phyloP scores from a whole-genome alignment of 2,888 invertebrate species.

The Selenia dentaria region DNA sequence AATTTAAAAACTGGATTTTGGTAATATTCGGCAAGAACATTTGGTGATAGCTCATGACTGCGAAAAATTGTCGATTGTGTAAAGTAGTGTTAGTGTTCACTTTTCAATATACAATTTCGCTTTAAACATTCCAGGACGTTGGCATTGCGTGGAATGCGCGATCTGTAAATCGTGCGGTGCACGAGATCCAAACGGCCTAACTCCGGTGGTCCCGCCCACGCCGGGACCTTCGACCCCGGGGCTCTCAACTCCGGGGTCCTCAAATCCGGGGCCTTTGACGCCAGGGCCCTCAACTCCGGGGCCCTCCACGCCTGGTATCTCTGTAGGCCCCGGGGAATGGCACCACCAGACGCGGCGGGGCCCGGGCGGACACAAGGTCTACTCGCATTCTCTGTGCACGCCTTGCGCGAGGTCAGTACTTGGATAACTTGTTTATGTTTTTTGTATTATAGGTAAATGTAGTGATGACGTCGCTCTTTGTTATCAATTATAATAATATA shows the following conservation, averaged over 20 bases:
- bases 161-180: slow-evolving; percentile 87
- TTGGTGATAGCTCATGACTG: too few species aligned
- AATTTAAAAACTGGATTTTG: too few species aligned
- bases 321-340: slow-evolving; percentile 51
- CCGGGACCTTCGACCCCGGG: slow-evolving; percentile 15
- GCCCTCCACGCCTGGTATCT: slow-evolving; percentile 12
- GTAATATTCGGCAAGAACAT: too few species aligned
- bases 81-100: too few species aligned
- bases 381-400: slow-evolving; percentile 87
- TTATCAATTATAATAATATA: not conserved
- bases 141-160: slow-evolving; percentile 94
- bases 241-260: slow-evolving; percentile 9
- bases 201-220: slow-evolving; percentile 11
- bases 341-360: slow-evolving; percentile 80
- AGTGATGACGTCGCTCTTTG: slow-evolving; percentile 10
- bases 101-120: too few species aligned
- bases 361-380: slow-evolving; percentile 77
- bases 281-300: slow-evolving; percentile 10
- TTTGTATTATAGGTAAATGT: not conserved
- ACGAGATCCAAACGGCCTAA: slow-evolving; percentile 69
- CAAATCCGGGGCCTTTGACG: slow-evolving; percentile 14
- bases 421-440: slow-evolving; percentile 3
- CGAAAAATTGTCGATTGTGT: too few species aligned
- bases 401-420: slow-evolving; percentile 87
- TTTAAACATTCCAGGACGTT: slow-evolving; percentile 82